These are phyloP conservation scores for Misgurnus anguillicaudatus DNA, from an alignment of 2,113 vertebrate species.

Conservation along the genomic window DNA sequence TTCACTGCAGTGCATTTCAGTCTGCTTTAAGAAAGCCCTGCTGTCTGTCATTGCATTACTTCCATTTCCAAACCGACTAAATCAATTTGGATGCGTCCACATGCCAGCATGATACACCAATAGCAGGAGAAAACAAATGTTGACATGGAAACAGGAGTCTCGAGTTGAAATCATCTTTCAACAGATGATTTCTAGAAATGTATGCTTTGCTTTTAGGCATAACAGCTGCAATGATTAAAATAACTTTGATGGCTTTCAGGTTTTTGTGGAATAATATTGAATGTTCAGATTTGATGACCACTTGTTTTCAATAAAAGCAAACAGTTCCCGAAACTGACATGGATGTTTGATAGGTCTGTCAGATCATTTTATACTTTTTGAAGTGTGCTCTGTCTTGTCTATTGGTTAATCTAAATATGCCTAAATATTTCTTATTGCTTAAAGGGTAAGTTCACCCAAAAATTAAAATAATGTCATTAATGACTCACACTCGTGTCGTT, in stretches of 20 bases:
- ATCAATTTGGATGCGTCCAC: constrained; percentile 4
- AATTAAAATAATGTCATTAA: too few relatives aligned
- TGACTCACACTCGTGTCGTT: too few relatives aligned
- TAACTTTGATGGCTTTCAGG: background rate
- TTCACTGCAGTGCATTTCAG: constrained; percentile 21
- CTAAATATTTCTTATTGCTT: background rate
- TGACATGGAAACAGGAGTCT: constrained; percentile 7
- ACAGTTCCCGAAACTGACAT: background rate
- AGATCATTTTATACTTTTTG: background rate
- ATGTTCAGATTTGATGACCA: constrained; percentile 6
- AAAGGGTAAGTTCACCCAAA: too few relatives aligned
- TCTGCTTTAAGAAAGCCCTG: background rate
- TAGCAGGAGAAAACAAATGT: constrained; percentile 18
- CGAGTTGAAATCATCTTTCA: background rate
- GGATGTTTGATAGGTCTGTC: background rate
- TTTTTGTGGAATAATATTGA: background rate
- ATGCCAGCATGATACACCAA: background rate
- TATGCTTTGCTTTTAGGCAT: background rate
- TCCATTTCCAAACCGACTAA: constrained; percentile 19
- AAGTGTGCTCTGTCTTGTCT: background rate
- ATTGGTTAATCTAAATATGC: background rate
- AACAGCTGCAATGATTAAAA: constrained; percentile 27
- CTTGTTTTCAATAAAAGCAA: background rate
- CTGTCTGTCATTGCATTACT: constrained; percentile 20
- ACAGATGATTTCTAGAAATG: constrained; percentile 12